Conservation (phyloP, 92 coral and sea anemone species). For the Parazoanthus atlanticus region DNA sequence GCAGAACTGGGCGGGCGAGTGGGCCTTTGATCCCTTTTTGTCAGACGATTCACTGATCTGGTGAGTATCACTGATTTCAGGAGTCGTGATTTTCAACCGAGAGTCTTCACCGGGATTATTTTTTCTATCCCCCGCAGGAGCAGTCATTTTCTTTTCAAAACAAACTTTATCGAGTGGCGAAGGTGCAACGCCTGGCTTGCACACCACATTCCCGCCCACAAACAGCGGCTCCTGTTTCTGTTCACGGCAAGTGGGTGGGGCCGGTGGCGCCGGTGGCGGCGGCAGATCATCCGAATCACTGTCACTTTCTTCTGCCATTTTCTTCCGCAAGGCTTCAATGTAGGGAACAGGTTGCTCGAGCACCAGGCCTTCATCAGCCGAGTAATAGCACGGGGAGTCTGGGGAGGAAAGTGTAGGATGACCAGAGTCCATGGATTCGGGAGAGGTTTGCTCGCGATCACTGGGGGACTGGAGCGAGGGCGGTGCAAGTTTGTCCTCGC, state of each 20-base stretch:
- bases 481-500: background rate
- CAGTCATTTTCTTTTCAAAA: conserved; percentile 15
- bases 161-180: background rate
- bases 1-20: conserved; percentile 15
- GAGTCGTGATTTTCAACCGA: background rate
- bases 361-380: conserved; percentile 28
- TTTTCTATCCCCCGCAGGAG: background rate
- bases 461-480: background rate
- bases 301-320: conserved; percentile 23
- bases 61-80: background rate
- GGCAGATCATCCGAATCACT: background rate
- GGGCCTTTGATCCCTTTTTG: background rate
- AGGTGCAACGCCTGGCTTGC: background rate
- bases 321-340: background rate
- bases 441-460: background rate
- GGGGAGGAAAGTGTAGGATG: conserved; percentile 17
- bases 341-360: conserved; percentile 6
- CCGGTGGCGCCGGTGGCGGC: conserved; percentile 17
- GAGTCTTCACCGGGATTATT: background rate
- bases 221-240: background rate
- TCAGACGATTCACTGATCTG: background rate
- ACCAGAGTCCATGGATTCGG: conserved; percentile 27
- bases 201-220: background rate
- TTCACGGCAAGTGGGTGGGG: conserved; percentile 13
- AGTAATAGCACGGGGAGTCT: conserved; percentile 31